A percentile compares a stretch with the other conserved stretches of the same genome.
phyloP scores from a whole-genome alignment of 2,888 invertebrate species.

The Tetragonisca angustula region DNA sequence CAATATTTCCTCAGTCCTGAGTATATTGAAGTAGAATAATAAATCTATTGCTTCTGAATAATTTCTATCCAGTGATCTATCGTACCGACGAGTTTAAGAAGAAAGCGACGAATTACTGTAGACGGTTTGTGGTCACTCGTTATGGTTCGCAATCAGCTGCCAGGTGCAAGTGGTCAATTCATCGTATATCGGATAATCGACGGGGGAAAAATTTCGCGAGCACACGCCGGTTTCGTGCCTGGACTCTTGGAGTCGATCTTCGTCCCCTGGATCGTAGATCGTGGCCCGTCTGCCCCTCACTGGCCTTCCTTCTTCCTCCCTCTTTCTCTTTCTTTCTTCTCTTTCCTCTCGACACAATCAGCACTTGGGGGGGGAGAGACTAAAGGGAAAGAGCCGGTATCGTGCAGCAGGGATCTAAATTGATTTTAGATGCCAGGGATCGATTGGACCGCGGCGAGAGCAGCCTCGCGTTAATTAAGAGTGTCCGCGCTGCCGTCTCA shows the following conservation, averaged over 20 bases:
- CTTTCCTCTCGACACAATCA: conserved; percentile 30
- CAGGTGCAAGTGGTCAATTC: too few species aligned
- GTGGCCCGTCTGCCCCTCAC: conserved; percentile 37
- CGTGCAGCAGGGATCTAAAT: conserved; percentile 76
- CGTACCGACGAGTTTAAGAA: too few species aligned
- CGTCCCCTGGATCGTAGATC: conserved; percentile 42
- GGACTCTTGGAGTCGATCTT: conserved; percentile 12
- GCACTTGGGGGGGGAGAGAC: conserved; percentile 20
- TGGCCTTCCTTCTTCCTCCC: conserved; percentile 15
- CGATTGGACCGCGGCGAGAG: conserved; percentile 75
- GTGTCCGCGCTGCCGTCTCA: conserved; percentile 75
- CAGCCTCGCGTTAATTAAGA: conserved; percentile 78
- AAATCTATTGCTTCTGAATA: too few species aligned
- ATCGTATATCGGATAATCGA: too few species aligned
- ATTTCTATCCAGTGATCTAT: too few species aligned
- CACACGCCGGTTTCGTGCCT: background rate
- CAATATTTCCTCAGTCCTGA: too few species aligned
- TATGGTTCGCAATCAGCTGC: too few species aligned
- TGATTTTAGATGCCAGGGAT: conserved; percentile 78
- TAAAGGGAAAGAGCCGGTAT: conserved; percentile 62
- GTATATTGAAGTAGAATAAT: too few species aligned
- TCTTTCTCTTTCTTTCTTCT: background rate
- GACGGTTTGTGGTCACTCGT: too few species aligned
- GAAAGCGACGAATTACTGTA: too few species aligned
- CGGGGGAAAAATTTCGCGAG: background rate